phyloP scores from a whole-genome alignment of 2,113 vertebrate genomes.

The Sciurus niger region DNA sequence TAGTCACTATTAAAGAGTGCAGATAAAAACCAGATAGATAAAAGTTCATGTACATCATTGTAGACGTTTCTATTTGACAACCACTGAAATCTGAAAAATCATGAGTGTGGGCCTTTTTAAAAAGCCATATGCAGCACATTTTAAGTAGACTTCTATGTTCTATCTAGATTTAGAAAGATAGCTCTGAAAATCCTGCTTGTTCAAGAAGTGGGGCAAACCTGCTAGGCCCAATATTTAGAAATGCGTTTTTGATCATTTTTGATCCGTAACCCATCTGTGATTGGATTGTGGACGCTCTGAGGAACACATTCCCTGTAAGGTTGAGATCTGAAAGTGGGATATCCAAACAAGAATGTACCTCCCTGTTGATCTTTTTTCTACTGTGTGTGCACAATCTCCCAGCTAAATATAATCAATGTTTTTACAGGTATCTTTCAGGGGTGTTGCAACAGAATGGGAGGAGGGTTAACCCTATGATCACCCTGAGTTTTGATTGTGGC shows the following conservation, averaged over 20 bases:
- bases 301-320: background rate
- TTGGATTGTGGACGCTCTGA: background rate
- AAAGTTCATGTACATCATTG: background rate
- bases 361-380: background rate
- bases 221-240: background rate
- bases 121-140: background rate
- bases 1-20: background rate
- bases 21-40: background rate
- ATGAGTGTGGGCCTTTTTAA: background rate
- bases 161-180: constrained; percentile 54
- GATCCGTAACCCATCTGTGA: too few species aligned
- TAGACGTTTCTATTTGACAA: constrained; percentile 9
- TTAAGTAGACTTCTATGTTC: background rate
- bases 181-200: constrained; percentile 2
- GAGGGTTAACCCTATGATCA: background rate
- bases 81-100: constrained; percentile 7
- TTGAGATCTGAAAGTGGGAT: background rate
- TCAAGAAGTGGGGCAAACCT: background rate
- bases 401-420: background rate
- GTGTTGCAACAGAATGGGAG: background rate
- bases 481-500: background rate
- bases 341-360: background rate
- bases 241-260: background rate
- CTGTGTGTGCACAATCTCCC: background rate
- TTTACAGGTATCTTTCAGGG: constrained; percentile 3